Percentiles rank a stretch among this genome's conserved stretches.
phyloP scores from a whole-genome alignment of 2,888 invertebrate genomes.

The Dione vanillae region DNA sequence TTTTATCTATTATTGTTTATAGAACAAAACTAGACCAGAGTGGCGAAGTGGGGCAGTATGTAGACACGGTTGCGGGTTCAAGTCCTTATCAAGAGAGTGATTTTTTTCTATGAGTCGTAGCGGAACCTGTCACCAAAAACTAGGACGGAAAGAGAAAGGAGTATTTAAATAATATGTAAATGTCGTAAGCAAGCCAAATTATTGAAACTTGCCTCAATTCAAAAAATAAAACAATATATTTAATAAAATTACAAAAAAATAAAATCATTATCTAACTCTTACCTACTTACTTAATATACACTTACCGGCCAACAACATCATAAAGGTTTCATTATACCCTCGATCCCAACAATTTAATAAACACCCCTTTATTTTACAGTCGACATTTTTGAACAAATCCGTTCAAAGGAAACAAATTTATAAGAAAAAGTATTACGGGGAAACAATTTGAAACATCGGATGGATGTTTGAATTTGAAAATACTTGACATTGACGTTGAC shows the following conservation, averaged over 20 bases:
- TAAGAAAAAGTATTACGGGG: background rate
- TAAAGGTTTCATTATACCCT: constrained; percentile 16
- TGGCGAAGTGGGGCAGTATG: too few relatives aligned
- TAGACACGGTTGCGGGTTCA: too few relatives aligned
- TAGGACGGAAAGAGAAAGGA: too few relatives aligned
- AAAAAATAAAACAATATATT: too few relatives aligned
- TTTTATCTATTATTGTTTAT: background rate
- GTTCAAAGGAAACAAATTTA: constrained; percentile 22
- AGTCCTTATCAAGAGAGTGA: too few relatives aligned
- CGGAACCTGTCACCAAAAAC: too few relatives aligned
- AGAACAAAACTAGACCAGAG: too few relatives aligned
- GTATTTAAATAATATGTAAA: too few relatives aligned
- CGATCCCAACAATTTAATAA: constrained; percentile 16
- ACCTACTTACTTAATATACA: constrained; percentile 10
- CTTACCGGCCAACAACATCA: background rate
- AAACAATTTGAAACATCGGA: constrained; percentile 5
- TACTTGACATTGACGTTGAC: constrained; percentile 1
- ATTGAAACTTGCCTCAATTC: too few relatives aligned
- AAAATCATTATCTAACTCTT: background rate
- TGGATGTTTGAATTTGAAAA: constrained; percentile 13
- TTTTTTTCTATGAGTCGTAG: too few relatives aligned
- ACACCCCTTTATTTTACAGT: constrained; percentile 18
- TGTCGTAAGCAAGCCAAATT: too few relatives aligned
- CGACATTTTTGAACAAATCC: constrained; percentile 15
- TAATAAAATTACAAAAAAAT: background rate